Percentiles rank a stretch among this genome's conserved stretches.
Conservation (phyloP, 92 coral and sea anemone genomes). For the Plumapathes pennacea region DNA sequence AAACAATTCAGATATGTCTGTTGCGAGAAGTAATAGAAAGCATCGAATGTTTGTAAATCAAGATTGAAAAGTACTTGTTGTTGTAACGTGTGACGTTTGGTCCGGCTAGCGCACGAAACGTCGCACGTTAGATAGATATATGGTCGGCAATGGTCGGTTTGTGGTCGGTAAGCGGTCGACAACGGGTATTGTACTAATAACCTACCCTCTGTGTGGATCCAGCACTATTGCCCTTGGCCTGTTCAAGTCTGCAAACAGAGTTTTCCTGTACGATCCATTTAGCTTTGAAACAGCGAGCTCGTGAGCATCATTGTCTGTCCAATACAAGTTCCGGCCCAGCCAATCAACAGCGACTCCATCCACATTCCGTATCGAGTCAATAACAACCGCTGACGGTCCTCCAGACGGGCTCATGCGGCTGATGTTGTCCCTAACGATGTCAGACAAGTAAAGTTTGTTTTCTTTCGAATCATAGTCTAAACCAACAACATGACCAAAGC, state of each 20-base stretch:
- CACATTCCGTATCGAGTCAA: conserved; percentile 48
- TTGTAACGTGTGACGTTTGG: no score
- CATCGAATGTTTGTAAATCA: no score
- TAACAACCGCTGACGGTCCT: conserved; percentile 44
- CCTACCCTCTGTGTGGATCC: conserved; percentile 87
- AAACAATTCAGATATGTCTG: no score
- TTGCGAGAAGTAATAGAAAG: no score
- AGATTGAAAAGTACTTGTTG: no score
- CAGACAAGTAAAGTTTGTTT: conserved; percentile 70
- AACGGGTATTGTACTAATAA: no score
- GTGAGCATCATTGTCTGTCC: conserved; percentile 73
- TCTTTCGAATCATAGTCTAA: conserved; percentile 80
- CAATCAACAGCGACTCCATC: conserved; percentile 96
- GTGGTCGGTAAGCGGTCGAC: no score
- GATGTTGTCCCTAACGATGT: conserved; percentile 61
- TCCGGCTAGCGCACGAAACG: no score
- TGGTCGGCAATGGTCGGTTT: no score
- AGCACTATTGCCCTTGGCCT: conserved; percentile 81
- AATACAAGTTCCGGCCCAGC: conserved; percentile 89
- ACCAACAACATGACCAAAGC: conserved; percentile 76
- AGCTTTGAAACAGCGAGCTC: conserved; percentile 78
- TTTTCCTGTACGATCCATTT: conserved; percentile 74
- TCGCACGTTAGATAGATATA: no score
- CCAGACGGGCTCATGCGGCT: conserved; percentile 68
- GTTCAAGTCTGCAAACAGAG: conserved; percentile 55